Conservation (phyloP, 2,888 invertebrate species). For the Eumerus sabulonum region DNA sequence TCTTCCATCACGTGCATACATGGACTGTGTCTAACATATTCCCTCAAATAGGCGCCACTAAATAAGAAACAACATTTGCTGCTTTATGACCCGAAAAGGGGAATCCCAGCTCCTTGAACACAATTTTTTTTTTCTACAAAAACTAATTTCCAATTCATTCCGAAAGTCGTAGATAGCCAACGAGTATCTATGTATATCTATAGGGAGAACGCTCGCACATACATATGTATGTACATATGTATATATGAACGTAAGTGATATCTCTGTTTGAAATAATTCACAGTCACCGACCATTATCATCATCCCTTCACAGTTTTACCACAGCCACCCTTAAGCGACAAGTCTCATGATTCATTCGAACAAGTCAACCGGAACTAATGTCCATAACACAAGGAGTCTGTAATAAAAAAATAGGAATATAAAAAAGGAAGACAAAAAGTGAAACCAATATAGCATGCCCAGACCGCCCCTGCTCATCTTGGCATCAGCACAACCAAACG, state of each 20-base stretch:
- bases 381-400: slow-evolving; percentile 10
- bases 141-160: slow-evolving; percentile 23
- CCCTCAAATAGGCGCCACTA: slow-evolving; percentile 28
- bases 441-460: slow-evolving; percentile 37
- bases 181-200: not conserved
- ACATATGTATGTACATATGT: not conserved
- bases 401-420: slow-evolving; percentile 3
- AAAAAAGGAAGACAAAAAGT: slow-evolving; percentile 25
- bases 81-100: slow-evolving; percentile 37
- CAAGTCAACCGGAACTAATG: slow-evolving; percentile 61
- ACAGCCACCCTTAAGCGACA: not conserved
- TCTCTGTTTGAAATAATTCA: slow-evolving; percentile 11
- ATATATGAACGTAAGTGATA: slow-evolving; percentile 8
- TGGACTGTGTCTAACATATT: not conserved
- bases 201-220: not conserved
- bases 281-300: not conserved
- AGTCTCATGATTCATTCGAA: slow-evolving; percentile 53
- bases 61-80: slow-evolving; percentile 17
- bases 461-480: slow-evolving; percentile 4
- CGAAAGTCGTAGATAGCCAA: slow-evolving; percentile 13
- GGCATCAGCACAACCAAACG: slow-evolving; percentile 56
- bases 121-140: slow-evolving; percentile 10
- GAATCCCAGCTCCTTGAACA: not conserved
- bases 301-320: not conserved
- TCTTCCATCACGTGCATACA: too few species aligned